Conservation (phyloP, 2,888 invertebrate species). For the Zygothrica quintamaculata region DNA sequence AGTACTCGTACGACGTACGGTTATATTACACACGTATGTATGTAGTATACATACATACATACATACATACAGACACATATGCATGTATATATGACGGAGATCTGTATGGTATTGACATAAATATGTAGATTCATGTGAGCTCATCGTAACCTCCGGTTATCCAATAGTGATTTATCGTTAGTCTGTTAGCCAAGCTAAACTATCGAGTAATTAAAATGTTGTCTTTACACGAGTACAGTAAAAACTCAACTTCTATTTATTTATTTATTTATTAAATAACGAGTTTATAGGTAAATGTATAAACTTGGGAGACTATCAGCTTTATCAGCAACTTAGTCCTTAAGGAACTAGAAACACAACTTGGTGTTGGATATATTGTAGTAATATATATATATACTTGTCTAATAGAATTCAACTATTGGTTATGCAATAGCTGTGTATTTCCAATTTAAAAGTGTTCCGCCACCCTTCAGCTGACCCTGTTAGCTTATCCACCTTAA, state of each 20-base stretch:
- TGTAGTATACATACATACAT: background rate
- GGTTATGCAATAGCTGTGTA: too few species aligned
- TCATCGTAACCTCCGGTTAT: constrained; percentile 40
- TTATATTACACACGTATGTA: constrained; percentile 16
- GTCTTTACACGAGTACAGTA: constrained; percentile 31
- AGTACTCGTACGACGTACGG: constrained; percentile 26
- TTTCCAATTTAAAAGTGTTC: too few species aligned
- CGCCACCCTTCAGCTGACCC: too few species aligned
- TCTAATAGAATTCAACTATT: too few species aligned
- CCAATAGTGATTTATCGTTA: constrained; percentile 52
- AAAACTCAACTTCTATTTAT: too few species aligned
- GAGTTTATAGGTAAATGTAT: too few species aligned
- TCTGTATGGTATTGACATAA: constrained; percentile 1
- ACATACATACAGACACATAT: constrained; percentile 16
- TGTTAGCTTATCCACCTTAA: constrained; percentile 16
- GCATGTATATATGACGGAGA: constrained; percentile 18
- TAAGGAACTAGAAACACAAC: too few species aligned
- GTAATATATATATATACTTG: too few species aligned
- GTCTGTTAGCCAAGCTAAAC: constrained; percentile 19
- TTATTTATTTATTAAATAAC: too few species aligned
- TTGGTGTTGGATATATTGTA: too few species aligned
- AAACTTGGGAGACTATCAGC: too few species aligned
- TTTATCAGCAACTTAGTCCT: too few species aligned
- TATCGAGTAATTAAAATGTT: constrained; percentile 29
- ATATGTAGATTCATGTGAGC: constrained; percentile 43